These are phyloP conservation scores for Diorhabda carinulata DNA, from an alignment of 1,140 invertebrate genomes.

Conservation along the genomic window DNA sequence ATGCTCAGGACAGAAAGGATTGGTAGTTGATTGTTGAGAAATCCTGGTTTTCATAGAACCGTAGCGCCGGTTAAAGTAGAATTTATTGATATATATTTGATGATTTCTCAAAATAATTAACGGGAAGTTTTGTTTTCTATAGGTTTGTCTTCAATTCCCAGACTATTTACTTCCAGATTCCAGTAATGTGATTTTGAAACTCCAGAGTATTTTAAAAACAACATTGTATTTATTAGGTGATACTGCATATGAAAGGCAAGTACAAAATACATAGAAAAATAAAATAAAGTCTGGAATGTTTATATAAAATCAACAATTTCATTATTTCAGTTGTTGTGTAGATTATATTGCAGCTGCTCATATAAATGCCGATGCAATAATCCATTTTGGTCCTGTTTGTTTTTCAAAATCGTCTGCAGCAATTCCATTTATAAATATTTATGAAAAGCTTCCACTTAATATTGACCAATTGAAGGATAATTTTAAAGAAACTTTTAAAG, in stretches of 20 bases:
- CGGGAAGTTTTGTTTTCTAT: constrained; percentile 26
- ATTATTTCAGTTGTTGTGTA: constrained; percentile 76
- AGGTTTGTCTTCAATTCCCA: constrained; percentile 90
- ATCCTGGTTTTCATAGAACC: too few species aligned
- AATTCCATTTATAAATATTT: constrained; percentile 70
- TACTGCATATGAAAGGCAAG: constrained; percentile 84
- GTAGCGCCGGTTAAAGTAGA: too few species aligned
- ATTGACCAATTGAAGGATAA: constrained; percentile 22
- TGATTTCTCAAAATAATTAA: too few species aligned
- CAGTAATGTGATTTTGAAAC: constrained; percentile 59
- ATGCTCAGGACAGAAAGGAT: too few species aligned
- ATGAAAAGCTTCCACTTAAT: constrained; percentile 59
- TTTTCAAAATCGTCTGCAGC: constrained; percentile 66
- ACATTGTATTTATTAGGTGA: constrained; percentile 86
- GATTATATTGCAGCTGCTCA: constrained; percentile 89
- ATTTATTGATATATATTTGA: too few species aligned
- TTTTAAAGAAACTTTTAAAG: constrained; percentile 19
- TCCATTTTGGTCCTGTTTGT: constrained; percentile 90
- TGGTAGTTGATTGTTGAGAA: too few species aligned
- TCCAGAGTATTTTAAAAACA: constrained; percentile 57
- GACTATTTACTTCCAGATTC: constrained; percentile 74
- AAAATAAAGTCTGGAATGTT: not conserved
- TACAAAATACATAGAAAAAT: constrained; percentile 22
- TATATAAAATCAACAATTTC: not conserved
- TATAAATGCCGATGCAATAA: constrained; percentile 73